Evolutionary conservation across 2,888 invertebrate species (phyloP).

Genomic region (Euphydryas editha): DNA sequence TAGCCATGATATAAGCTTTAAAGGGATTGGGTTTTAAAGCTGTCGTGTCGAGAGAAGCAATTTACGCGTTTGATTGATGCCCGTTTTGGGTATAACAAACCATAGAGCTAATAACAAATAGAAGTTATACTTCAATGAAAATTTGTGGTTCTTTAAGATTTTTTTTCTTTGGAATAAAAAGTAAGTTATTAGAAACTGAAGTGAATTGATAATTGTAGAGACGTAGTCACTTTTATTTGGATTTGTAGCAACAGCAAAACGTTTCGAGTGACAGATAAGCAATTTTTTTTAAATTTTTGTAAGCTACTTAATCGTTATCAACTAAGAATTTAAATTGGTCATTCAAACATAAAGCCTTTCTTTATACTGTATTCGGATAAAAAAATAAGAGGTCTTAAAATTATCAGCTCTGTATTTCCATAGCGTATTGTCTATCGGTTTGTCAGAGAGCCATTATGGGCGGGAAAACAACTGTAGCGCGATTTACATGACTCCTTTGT

Average conservation of each 20-base stretch:
- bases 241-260: too few species aligned
- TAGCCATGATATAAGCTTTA: slow-evolving; percentile 49
- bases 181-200: too few species aligned
- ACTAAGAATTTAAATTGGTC: too few species aligned
- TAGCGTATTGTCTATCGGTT: slow-evolving; percentile 49
- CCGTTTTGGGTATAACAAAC: slow-evolving; percentile 53
- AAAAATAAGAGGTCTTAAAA: neutral
- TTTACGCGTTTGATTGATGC: slow-evolving; percentile 70
- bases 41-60: slow-evolving; percentile 61
- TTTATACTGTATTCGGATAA: neutral
- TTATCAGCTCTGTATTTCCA: slow-evolving; percentile 32
- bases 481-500: slow-evolving; percentile 72
- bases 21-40: slow-evolving; percentile 54
- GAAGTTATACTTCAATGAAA: neutral
- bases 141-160: neutral
- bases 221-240: too few species aligned
- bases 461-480: slow-evolving; percentile 62
- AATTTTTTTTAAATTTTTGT: too few species aligned
- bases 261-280: too few species aligned
- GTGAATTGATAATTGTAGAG: too few species aligned
- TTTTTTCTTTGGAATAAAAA: too few species aligned
- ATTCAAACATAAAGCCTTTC: too few species aligned
- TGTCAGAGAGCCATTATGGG: slow-evolving; percentile 54
- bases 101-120: slow-evolving; percentile 35
- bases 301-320: too few species aligned